Evolutionary conservation across 2,797 vertebrate species (phyloP), one percentile per base, ranked within the genome.

Genomic region (Leptodactylus fallax): DNA sequence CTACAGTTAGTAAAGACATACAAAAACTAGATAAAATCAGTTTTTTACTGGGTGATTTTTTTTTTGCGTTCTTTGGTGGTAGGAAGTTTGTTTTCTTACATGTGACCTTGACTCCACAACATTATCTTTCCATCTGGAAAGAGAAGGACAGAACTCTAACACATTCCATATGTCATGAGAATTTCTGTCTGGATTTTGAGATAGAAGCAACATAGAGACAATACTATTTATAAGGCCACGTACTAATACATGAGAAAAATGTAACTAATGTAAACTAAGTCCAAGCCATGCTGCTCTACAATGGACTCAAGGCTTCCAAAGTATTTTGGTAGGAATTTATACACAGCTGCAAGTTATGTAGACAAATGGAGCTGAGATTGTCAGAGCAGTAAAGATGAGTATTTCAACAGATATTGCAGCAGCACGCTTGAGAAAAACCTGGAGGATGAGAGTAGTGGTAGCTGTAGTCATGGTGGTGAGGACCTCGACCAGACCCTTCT

Each of bases 121-220:
- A 61, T n/a, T 71, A 23, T 36, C 60, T 67, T 17, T 71, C 61
- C 27, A 79, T 86, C 85, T 79, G 67, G 69, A 72, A 72, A 79
- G 19, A 81, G 79, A 61, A 79, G 23, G 51, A 19, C 49, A 47
- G 27, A 72, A 74, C 45, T 36, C 65, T 36, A 67, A 51, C 60
- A 14, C 51, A 25, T 58, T 47, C 16, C 53, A 87, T 61, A 86
- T 81, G 65, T 86, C 74, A 58, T 55, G 71, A 49, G 53, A 67
- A 72, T 81, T 51, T 61, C 8, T 63, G 25, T 76, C 79, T 81
- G 5, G 12, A 25, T 78, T 63, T 51, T n/a, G 60, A 61, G 45
- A 78, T 45, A 58, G 60, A 55, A 58, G 27, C 49, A 79, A 58
- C 16, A 53, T 21, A 45, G 55, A 79, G 45, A 79, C 63, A 49